Percentiles rank a stretch among this genome's conserved stretches.
phyloP scores from a whole-genome alignment of 2,888 invertebrate genomes.

The Pterobdella sp. region DNA sequence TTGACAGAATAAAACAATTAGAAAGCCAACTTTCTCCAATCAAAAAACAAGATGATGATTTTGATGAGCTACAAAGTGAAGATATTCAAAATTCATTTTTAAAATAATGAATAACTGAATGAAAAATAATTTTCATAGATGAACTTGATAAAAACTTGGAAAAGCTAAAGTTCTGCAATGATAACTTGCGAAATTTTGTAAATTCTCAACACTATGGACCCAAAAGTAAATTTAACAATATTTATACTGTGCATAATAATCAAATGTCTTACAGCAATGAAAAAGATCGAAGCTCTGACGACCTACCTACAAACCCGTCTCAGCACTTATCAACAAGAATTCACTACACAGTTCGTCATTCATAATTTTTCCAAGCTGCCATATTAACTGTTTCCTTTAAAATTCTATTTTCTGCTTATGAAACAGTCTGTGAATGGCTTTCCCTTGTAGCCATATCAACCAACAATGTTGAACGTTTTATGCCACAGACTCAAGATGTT shows the following conservation, averaged over 20 bases:
- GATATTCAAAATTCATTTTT: too few relatives aligned
- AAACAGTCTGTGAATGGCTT: too few relatives aligned
- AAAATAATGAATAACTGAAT: neutral
- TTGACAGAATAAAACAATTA: neutral
- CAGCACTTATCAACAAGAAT: neutral
- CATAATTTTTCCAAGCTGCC: too few relatives aligned
- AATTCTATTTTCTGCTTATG: too few relatives aligned
- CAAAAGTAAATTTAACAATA: neutral
- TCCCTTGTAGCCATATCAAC: too few relatives aligned
- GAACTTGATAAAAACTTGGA: neutral
- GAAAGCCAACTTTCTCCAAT: neutral
- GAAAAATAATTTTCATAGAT: neutral
- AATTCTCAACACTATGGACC: neutral
- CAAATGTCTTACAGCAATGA: neutral
- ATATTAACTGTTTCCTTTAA: too few relatives aligned
- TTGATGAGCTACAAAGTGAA: neutral
- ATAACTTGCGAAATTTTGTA: neutral
- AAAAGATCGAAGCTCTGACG: neutral
- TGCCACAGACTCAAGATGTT: too few relatives aligned
- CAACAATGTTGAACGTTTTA: too few relatives aligned
- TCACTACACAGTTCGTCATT: neutral
- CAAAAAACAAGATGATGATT: neutral
- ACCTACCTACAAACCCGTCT: neutral
- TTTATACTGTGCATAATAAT: neutral
- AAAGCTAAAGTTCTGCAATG: slow-evolving; percentile 1